A percentile compares a stretch with the other conserved stretches of the same genome.
phyloP scores from a whole-genome alignment of 2,113 vertebrate genomes.

The Apaloderma vittatum region DNA sequence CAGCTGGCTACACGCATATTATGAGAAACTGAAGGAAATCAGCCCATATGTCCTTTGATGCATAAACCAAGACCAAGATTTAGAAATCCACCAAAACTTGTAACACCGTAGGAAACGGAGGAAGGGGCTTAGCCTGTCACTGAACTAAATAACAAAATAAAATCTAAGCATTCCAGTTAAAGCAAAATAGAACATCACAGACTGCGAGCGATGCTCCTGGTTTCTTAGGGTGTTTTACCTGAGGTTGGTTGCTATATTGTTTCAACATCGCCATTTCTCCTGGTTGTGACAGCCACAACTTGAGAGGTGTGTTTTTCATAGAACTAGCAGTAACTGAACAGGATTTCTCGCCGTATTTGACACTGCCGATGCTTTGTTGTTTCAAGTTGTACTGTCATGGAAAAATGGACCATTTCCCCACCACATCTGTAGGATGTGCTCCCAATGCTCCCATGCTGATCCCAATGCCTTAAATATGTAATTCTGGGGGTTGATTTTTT shows the following conservation, averaged over 20 bases:
- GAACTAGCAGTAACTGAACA: neutral
- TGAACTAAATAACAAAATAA: conserved; percentile 7
- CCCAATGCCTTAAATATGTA: neutral
- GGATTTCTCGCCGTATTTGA: neutral
- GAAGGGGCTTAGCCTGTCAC: neutral
- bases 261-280: neutral
- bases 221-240: neutral
- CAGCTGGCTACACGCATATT: conserved; percentile 62
- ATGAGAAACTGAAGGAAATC: conserved; percentile 66
- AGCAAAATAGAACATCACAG: neutral
- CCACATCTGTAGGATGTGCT: neutral
- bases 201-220: neutral
- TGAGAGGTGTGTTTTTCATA: neutral
- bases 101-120: conserved; percentile 29
- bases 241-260: neutral
- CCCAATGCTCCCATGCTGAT: too few relatives aligned
- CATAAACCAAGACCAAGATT: conserved; percentile 61
- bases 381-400: neutral
- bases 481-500: neutral
- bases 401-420: neutral
- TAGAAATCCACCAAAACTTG: conserved; percentile 50
- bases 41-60: conserved; percentile 63
- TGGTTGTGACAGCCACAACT: neutral
- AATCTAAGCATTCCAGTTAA: neutral
- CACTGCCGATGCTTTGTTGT: neutral